Percentiles rank a stretch among this genome's conserved stretches.
These are phyloP conservation scores for Rotaria macrura DNA, from an alignment of 2,888 invertebrate species.

Conservation along the genomic window DNA sequence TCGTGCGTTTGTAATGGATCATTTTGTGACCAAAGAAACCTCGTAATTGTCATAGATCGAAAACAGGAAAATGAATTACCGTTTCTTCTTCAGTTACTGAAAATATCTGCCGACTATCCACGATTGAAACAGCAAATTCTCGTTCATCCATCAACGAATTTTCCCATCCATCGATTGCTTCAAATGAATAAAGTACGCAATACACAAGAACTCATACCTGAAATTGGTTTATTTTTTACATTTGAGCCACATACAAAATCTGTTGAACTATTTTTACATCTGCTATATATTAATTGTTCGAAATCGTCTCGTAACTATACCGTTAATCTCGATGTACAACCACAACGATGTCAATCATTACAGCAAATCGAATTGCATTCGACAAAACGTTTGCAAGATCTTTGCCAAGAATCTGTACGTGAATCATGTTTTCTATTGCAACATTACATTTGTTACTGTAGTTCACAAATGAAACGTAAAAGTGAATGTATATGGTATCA, in stretches of 20 bases:
- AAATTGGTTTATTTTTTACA: not conserved
- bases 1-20: not conserved
- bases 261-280: not conserved
- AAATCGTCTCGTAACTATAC: too few relatives aligned
- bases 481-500: not conserved
- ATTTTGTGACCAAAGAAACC: too few relatives aligned
- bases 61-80: too few relatives aligned
- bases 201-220: not conserved
- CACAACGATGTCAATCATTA: not conserved
- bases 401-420: not conserved
- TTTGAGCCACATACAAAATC: not conserved
- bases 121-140: not conserved
- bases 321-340: not conserved
- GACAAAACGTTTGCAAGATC: not conserved
- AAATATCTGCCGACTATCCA: not conserved
- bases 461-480: not conserved
- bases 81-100: not conserved
- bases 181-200: not conserved
- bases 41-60: too few relatives aligned
- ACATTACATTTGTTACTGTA: not conserved
- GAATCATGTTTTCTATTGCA: not conserved
- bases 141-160: not conserved
- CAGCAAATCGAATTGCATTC: not conserved
- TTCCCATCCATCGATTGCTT: rapidly evolving
- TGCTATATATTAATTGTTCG: not conserved